Evolutionary conservation across 2,113 vertebrate genomes (phyloP).

Genomic region (Pterocles orientalis): DNA sequence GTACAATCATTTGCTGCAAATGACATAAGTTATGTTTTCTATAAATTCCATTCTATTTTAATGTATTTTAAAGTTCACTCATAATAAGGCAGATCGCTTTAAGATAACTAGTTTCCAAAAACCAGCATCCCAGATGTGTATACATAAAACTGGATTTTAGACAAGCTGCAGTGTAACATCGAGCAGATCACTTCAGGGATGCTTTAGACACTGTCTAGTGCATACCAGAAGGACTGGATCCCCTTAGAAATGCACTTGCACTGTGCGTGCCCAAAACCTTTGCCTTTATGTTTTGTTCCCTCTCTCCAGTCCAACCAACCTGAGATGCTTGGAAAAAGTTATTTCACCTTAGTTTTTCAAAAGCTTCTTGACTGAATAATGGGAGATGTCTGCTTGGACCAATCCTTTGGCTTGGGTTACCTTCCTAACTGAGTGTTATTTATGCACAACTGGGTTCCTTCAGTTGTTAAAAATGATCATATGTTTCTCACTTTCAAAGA

Average conservation of each 20-base stretch:
- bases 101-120: not conserved
- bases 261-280: not conserved
- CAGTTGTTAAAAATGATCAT: not conserved
- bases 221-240: not conserved
- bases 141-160: not conserved
- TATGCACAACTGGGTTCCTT: not conserved
- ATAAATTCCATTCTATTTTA: not conserved
- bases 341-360: not conserved
- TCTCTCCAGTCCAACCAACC: not conserved
- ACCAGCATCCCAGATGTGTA: not conserved
- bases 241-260: not conserved
- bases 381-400: not conserved
- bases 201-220: not conserved
- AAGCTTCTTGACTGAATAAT: not conserved
- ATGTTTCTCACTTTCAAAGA: not conserved
- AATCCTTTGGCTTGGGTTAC: not conserved
- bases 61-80: not conserved
- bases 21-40: not conserved
- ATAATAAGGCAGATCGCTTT: not conserved
- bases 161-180: not conserved
- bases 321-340: not conserved
- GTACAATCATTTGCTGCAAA: not conserved
- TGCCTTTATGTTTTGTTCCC: not conserved
- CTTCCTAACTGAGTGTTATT: not conserved
- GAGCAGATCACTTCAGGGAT: not conserved